Evolutionary conservation across 2,797 vertebrate species (phyloP).

Genomic region (Rhodeus uyekii): DNA sequence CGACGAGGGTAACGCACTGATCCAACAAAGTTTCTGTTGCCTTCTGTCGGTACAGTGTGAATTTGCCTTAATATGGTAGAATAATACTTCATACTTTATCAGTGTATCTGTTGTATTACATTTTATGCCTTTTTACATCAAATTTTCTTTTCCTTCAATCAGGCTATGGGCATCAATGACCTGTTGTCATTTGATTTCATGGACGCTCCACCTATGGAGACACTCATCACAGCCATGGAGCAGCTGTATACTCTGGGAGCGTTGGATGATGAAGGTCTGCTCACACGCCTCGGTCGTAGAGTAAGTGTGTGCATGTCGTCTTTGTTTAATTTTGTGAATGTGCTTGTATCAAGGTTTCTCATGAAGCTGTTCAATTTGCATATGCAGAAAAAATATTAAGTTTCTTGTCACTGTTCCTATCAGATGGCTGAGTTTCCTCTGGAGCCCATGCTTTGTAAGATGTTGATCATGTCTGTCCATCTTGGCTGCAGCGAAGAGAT

Average conservation of each 20-base stretch:
- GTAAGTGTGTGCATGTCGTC: conserved; percentile 70
- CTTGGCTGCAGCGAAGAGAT: conserved; percentile 98
- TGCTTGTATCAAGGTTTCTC: not conserved
- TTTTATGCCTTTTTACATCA: not conserved
- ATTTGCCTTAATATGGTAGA: not conserved
- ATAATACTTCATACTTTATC: not conserved
- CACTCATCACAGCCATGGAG: conserved; percentile 98
- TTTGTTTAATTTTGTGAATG: not conserved
- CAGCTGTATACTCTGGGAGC: conserved; percentile 96
- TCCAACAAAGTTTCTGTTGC: not conserved
- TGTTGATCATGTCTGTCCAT: conserved; percentile 99
- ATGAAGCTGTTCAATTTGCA: not conserved
- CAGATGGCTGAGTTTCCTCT: conserved; percentile 99
- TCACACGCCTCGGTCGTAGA: conserved; percentile 92
- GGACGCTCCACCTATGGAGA: conserved; percentile 99
- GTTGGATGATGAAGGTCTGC: conserved; percentile 94
- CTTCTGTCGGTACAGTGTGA: not conserved
- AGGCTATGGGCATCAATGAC: conserved; percentile 99
- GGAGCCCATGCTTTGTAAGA: conserved; percentile 99
- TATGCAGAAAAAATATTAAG: not conserved
- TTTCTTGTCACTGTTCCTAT: not conserved
- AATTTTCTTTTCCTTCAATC: conserved; percentile 20
- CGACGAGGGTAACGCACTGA: not conserved
- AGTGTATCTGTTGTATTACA: not conserved
- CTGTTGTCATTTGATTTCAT: conserved; percentile 98